Conservation (phyloP, 2,888 invertebrate genomes). For the Idaea straminata region DNA sequence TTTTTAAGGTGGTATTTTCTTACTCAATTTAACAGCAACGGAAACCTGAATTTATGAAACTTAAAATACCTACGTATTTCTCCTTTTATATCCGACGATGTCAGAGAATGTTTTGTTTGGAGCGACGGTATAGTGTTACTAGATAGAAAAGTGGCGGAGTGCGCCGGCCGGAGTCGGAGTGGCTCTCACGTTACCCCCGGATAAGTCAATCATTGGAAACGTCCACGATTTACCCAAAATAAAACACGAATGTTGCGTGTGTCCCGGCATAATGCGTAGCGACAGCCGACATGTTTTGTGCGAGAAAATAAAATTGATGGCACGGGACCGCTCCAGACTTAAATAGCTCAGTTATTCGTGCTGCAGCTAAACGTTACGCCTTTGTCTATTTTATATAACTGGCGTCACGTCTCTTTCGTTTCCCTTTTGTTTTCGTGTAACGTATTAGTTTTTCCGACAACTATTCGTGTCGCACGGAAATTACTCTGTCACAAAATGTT, state of each 20-base stretch:
- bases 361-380: conserved; percentile 63
- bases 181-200: conserved; percentile 79
- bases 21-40: conserved; percentile 30
- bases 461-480: conserved; percentile 62
- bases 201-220: conserved; percentile 80
- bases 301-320: conserved; percentile 80
- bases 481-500: conserved; percentile 56
- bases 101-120: conserved; percentile 47
- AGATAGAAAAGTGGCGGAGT: conserved; percentile 15
- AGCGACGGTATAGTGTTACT: conserved; percentile 59
- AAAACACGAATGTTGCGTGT: conserved; percentile 77
- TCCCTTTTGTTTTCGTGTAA: conserved; percentile 62
- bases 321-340: conserved; percentile 68
- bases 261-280: conserved; percentile 72
- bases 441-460: conserved; percentile 68
- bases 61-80: conserved; percentile 44
- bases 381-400: conserved; percentile 76
- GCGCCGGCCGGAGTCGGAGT: conserved; percentile 45
- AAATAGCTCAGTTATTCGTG: conserved; percentile 73
- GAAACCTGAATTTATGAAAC: conserved; percentile 33
- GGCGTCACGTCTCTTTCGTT: conserved; percentile 57
- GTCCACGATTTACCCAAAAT: conserved; percentile 74
- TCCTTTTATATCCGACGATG: conserved; percentile 61
- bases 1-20: conserved; percentile 23
- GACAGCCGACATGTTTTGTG: conserved; percentile 79